A percentile compares a stretch with the other conserved stretches of the same genome.
Evolutionary conservation across 35 echinoderm and acorn worm species (phyloP).

Genomic region (Diadema setosum): DNA sequence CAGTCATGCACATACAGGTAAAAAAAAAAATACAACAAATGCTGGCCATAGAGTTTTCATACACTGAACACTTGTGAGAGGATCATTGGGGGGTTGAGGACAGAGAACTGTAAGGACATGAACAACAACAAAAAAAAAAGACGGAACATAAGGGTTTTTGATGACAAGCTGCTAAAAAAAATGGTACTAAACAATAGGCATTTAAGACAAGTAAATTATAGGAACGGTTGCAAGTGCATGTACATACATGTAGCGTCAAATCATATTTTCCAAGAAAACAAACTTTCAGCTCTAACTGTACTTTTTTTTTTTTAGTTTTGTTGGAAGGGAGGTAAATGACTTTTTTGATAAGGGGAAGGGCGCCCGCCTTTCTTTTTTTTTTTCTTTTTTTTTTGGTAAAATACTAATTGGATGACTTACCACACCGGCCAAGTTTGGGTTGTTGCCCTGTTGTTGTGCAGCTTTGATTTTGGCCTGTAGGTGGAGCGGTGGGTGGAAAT

Average conservation of each 20-base stretch:
- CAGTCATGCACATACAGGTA: not conserved
- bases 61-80: not conserved
- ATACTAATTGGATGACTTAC: slow-evolving; percentile 37
- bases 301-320: not conserved
- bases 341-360: not conserved
- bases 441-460: slow-evolving; percentile 84
- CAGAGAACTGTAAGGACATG: not conserved
- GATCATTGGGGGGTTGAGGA: not conserved
- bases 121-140: not conserved
- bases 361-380: not conserved
- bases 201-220: slow-evolving; percentile 16
- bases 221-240: slow-evolving; percentile 33
- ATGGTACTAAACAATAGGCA: not conserved
- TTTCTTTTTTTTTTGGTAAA: too few species aligned
- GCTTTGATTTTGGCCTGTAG: slow-evolving; percentile 99
- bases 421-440: slow-evolving; percentile 50
- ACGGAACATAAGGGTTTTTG: not conserved
- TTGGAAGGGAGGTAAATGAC: slow-evolving; percentile 10
- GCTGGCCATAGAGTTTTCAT: not conserved
- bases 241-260: slow-evolving; percentile 22
- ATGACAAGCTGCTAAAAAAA: slow-evolving; percentile 10
- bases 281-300: slow-evolving; percentile 6
- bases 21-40: too few species aligned
- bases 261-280: slow-evolving; percentile 8
- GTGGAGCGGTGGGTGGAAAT: slow-evolving; percentile 98